A percentile compares a stretch with the other conserved stretches of the same genome.
These are phyloP conservation scores for Drosophila algonquin DNA, from an alignment of 2,888 invertebrate species.

Conservation along the genomic window DNA sequence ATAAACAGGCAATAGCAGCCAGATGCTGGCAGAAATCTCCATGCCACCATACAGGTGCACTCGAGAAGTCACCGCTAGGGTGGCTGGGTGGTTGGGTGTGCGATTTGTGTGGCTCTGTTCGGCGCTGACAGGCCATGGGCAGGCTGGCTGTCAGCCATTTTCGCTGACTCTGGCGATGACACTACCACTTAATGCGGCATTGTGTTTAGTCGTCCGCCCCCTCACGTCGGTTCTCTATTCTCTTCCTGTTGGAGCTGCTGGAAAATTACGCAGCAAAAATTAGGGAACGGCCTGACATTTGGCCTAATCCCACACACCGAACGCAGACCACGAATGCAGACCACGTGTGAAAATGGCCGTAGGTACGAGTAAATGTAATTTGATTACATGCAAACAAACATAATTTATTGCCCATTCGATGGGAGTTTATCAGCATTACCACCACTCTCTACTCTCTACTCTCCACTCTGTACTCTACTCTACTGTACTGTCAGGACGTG, in stretches of 20 bases:
- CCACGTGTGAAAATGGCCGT: conserved; percentile 1
- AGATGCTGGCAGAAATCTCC: conserved; percentile 22
- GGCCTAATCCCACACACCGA: conserved; percentile 1
- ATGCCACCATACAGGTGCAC: conserved; percentile 15
- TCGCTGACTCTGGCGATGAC: conserved; percentile 41
- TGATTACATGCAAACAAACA: conserved; percentile 40
- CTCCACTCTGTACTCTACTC: too few relatives aligned
- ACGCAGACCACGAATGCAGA: background rate
- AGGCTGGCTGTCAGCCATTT: conserved; percentile 33
- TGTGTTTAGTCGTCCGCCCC: conserved; percentile 25
- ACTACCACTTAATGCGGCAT: conserved; percentile 59
- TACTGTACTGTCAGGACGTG: conserved; percentile 22
- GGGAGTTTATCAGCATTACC: conserved; percentile 21
- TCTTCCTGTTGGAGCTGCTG: background rate
- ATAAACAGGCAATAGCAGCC: conserved; percentile 40
- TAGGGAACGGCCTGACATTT: conserved; percentile 38
- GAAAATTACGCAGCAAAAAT: conserved; percentile 64
- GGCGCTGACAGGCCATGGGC: conserved; percentile 52
- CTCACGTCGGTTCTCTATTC: background rate
- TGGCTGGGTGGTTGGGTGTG: background rate
- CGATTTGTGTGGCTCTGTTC: conserved; percentile 30
- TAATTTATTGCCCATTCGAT: conserved; percentile 33
- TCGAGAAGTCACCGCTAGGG: conserved; percentile 43
- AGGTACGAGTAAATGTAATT: conserved; percentile 29
- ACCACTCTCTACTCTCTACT: background rate